phyloP scores from a whole-genome alignment of 2,888 invertebrate genomes.

The Acrobasis consociella region DNA sequence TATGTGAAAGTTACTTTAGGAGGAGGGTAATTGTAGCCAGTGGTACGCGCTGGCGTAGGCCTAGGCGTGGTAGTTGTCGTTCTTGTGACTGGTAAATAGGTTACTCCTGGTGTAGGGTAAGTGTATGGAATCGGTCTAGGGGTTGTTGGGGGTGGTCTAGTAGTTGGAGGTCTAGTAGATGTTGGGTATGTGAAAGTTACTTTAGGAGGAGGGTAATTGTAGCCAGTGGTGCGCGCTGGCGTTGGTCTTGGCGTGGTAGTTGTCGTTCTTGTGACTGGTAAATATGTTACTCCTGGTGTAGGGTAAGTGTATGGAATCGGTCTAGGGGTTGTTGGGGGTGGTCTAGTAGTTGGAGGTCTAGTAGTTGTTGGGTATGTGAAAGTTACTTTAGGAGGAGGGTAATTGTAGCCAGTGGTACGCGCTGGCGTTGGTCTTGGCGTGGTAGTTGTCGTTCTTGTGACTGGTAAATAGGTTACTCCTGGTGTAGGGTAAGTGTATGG shows the following conservation, averaged over 20 bases:
- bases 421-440: conserved; percentile 20
- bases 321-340: too few species aligned
- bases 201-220: conserved; percentile 53
- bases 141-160: neutral
- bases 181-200: conserved; percentile 49
- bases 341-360: too few species aligned
- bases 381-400: conserved; percentile 33
- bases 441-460: conserved; percentile 4
- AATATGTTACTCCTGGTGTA: neutral
- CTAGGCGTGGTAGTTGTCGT: neutral
- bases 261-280: conserved; percentile 10
- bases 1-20: conserved; percentile 15
- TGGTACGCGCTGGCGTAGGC: neutral
- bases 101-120: neutral
- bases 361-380: conserved; percentile 34
- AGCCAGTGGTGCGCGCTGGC: conserved; percentile 52
- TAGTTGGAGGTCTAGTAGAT: conserved; percentile 35
- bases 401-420: conserved; percentile 27
- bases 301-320: conserved; percentile 9
- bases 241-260: conserved; percentile 30
- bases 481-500: neutral
- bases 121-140: conserved; percentile 16
- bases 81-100: neutral
- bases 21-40: conserved; percentile 19
- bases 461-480: neutral